Percentiles rank a stretch among this genome's conserved stretches.
Evolutionary conservation across 2,113 vertebrate genomes (phyloP).

Genomic region (Cryptomyrus ogoouensis): DNA sequence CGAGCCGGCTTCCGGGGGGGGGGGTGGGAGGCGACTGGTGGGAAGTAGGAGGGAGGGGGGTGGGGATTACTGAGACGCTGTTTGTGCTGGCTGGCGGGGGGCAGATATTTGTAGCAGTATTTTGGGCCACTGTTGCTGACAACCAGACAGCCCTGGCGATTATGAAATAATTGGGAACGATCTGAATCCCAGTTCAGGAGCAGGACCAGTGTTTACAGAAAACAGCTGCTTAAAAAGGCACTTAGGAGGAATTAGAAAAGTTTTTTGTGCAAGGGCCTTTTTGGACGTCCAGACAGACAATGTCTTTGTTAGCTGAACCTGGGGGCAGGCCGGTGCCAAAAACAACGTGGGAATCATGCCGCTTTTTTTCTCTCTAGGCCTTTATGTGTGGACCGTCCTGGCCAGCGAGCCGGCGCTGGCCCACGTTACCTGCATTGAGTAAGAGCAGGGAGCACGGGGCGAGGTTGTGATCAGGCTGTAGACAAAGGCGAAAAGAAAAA

Average conservation of each 20-base stretch:
- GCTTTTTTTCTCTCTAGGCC: conserved; percentile 28
- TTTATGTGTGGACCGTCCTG: conserved; percentile 36
- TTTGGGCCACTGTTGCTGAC: conserved; percentile 49
- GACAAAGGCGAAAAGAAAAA: conserved; percentile 10
- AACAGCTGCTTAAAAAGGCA: conserved; percentile 57
- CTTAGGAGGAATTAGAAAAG: conserved; percentile 50
- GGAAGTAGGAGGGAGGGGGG: conserved; percentile 12
- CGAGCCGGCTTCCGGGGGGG: not conserved
- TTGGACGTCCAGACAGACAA: conserved; percentile 60
- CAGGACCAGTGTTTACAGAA: conserved; percentile 50
- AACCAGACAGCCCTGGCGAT: conserved; percentile 43
- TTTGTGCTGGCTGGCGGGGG: conserved; percentile 50
- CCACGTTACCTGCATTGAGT: conserved; percentile 38
- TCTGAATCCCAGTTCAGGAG: conserved; percentile 43
- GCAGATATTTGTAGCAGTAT: conserved; percentile 49
- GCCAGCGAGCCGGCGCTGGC: conserved; percentile 35
- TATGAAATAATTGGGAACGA: conserved; percentile 52
- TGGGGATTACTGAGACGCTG: conserved; percentile 52
- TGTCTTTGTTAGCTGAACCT: conserved; percentile 58
- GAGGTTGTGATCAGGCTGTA: not conserved
- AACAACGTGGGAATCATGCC: conserved; percentile 54
- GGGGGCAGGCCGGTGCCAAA: conserved; percentile 50
- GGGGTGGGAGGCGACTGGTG: not conserved
- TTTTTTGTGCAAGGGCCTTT: conserved; percentile 31
- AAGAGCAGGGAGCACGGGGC: not conserved